Percentiles rank a stretch among this genome's conserved stretches.
Evolutionary conservation across 2,888 invertebrate species (phyloP).

Genomic region (Eilema griseolum): DNA sequence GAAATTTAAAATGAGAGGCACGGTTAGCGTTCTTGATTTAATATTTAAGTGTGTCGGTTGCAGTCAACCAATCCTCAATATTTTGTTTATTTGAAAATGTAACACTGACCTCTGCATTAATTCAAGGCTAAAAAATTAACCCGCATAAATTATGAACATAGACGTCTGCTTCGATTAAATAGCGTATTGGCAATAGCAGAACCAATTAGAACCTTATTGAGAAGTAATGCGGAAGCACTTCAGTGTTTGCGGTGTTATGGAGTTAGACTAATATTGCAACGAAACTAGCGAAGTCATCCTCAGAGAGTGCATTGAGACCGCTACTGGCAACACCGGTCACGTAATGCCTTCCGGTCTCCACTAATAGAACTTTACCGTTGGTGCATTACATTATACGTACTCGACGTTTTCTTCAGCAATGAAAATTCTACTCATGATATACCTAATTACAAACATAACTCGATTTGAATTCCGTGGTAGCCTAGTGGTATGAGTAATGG

Average conservation of each 20-base stretch:
- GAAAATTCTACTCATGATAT: constrained; percentile 25
- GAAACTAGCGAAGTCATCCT: constrained; percentile 42
- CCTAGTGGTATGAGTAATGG: too few relatives aligned
- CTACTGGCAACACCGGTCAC: constrained; percentile 62
- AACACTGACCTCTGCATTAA: neutral
- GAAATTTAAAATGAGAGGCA: neutral
- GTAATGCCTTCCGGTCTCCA: constrained; percentile 72
- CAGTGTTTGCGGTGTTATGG: constrained; percentile 10
- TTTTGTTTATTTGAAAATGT: neutral
- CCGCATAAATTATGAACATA: constrained; percentile 1
- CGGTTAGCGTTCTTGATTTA: neutral
- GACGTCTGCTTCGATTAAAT: constrained; percentile 3
- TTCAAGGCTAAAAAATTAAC: neutral
- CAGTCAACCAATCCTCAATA: neutral
- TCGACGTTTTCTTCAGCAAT: constrained; percentile 38
- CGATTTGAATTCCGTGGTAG: neutral
- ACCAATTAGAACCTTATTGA: constrained; percentile 32
- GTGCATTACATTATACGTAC: constrained; percentile 27
- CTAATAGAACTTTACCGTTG: constrained; percentile 72
- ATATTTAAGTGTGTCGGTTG: neutral
- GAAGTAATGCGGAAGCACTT: constrained; percentile 41
- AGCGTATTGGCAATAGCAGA: constrained; percentile 25
- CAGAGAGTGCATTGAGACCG: constrained; percentile 54
- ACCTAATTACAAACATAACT: neutral
- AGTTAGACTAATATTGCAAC: constrained; percentile 43